These are phyloP conservation scores for Theonella swinhoei DNA, from an alignment of 37 sponge, comb jelly and placozoan genomes.

Conservation along the genomic window DNA sequence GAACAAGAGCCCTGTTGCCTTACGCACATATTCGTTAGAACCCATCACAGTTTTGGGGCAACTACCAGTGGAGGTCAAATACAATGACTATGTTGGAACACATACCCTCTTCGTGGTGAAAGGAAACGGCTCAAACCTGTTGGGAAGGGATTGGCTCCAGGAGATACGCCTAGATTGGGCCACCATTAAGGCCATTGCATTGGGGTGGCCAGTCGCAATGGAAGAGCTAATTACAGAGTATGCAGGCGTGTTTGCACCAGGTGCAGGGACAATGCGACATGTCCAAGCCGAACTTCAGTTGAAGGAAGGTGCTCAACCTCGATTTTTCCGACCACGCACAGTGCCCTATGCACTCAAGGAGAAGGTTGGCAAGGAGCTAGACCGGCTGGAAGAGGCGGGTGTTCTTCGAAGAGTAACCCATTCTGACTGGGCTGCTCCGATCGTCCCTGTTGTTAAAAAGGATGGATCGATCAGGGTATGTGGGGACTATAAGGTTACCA, in stretches of 20 bases:
- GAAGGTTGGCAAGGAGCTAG: constrained; percentile 10
- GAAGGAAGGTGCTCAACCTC: constrained; percentile 10
- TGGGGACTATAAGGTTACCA: constrained; percentile 4
- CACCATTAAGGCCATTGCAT: not conserved
- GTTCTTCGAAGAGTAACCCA: constrained; percentile 20
- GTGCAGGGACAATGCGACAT: constrained; percentile 4
- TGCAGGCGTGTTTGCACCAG: constrained; percentile 18
- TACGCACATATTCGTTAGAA: constrained; percentile 18
- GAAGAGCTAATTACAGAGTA: not conserved
- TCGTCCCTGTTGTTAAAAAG: constrained; percentile 7
- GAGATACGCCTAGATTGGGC: constrained; percentile 19
- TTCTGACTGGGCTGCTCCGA: constrained; percentile 61
- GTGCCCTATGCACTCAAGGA: constrained; percentile 37
- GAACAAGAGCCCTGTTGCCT: not conserved
- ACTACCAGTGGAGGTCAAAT: constrained; percentile 5
- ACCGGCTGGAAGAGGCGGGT: constrained; percentile 37
- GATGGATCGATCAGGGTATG: not conserved
- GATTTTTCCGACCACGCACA: constrained; percentile 11
- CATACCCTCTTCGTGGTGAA: not conserved
- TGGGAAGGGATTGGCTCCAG: constrained; percentile 42
- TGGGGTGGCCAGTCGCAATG: not conserved
- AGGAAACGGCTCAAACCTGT: constrained; percentile 12
- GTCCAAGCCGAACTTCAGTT: constrained; percentile 9
- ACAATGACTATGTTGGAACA: not conserved
- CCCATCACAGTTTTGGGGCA: constrained; percentile 5